Base-by-base conservation (phyloP, 2,113 vertebrate species). In the Hiodon tergisus region DNA sequence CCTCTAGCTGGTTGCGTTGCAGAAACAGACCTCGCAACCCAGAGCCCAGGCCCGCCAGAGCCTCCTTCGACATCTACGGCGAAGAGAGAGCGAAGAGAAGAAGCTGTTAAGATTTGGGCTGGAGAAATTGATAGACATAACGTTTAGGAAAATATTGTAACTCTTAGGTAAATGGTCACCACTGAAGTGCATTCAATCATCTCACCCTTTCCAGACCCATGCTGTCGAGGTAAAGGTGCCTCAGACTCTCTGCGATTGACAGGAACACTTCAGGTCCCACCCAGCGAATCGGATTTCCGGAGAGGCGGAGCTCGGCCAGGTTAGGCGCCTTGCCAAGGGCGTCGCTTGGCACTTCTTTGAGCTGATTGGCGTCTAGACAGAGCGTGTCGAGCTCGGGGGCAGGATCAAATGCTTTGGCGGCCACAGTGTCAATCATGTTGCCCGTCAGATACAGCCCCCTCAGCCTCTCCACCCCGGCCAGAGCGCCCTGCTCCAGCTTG, bases 161-260 rank as follows among this genome's bases (percentile, higher is more conserved):
- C 31, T 31, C 31, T 31, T 31, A 31, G 0, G 31, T 31, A 31
- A 31, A 31, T 31, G 31, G 31, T 31, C 31, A 31, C 31, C 31
- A 31, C 31, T 31, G 31, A 31, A 2, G 17, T 5, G 1, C 13
- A 68, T 6, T 17, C 6, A 60, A 54, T 4, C 62, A 31, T 17
- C 88, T 48, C 76, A 96, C 96, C 92, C 73, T 78, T 88, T 96
- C 91, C 82, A 98, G 86, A 2, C 89, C 92, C 85, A 93, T 94
- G 84, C 91, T 85, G 76, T 96, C 91, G 78, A 98, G 88, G 78
- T 95, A 95, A 63, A 98, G 88, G 76, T 94, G 93, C 83, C 91
- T 94, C 79, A 99, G 86, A 0, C 92, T 91, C 31, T 63, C 61
- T 31, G 85, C 88, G 78, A 94, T 68, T 0, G 93, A 85, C 61